Conservation (phyloP, 2,113 vertebrate genomes). For the Sander vitreus region DNA sequence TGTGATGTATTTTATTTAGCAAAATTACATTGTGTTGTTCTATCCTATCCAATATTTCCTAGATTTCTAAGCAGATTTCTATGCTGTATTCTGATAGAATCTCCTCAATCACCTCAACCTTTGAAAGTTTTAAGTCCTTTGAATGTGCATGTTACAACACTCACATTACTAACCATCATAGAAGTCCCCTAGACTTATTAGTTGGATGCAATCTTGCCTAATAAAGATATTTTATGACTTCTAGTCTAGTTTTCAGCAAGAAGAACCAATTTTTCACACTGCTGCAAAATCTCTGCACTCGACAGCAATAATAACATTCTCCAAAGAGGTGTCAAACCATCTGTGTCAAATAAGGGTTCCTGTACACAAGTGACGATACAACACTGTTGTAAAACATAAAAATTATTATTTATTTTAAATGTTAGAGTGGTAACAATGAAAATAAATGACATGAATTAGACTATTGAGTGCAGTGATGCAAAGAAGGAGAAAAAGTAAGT, state of each 20-base stretch:
- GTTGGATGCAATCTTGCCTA: background rate
- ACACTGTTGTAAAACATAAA: conserved; percentile 39
- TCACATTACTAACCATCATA: background rate
- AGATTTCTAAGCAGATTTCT: no score
- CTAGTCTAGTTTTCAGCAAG: background rate
- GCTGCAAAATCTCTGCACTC: background rate
- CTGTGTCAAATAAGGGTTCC: background rate
- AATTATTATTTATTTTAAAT: conserved; percentile 45
- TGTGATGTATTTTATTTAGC: no score
- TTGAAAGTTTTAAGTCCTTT: conserved; percentile 3
- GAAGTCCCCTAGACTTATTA: background rate
- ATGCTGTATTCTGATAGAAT: no score
- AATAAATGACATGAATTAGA: conserved; percentile 39
- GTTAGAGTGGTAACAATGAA: conserved; percentile 15
- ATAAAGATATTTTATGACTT: background rate
- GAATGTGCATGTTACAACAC: background rate
- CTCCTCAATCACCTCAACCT: background rate
- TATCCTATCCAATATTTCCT: no score
- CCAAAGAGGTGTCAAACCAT: background rate
- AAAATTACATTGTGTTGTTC: no score
- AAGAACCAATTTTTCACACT: background rate
- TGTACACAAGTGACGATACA: conserved; percentile 22
- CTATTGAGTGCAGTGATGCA: conserved; percentile 30
- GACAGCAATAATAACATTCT: background rate
- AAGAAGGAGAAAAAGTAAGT: conserved; percentile 17